These are phyloP conservation scores for Calonectris borealis DNA, from an alignment of 2,113 vertebrate genomes.

Conservation along the genomic window DNA sequence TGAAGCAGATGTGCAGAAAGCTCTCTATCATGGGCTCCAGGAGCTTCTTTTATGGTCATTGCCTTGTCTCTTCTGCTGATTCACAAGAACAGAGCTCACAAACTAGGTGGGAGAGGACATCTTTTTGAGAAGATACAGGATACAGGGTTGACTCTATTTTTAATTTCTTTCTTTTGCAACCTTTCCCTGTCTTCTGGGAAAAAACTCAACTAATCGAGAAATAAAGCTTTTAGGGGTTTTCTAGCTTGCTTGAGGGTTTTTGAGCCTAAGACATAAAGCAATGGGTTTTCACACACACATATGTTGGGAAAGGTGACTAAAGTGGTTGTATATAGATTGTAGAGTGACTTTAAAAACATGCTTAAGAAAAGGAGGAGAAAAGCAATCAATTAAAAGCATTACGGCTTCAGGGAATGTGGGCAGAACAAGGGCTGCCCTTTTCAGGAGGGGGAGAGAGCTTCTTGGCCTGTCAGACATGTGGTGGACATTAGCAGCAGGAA, in stretches of 20 bases:
- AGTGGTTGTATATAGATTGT: not conserved
- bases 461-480: not conserved
- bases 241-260: not conserved
- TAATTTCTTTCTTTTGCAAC: not conserved
- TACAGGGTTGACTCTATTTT: not conserved
- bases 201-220: not conserved
- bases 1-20: not conserved
- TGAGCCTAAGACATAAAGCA: not conserved
- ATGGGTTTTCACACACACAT: not conserved
- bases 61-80: not conserved
- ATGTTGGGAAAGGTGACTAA: not conserved
- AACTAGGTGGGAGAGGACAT: not conserved
- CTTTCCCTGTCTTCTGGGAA: not conserved
- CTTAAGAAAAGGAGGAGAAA: not conserved
- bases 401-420: not conserved
- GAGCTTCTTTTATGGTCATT: not conserved
- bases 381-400: not conserved
- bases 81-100: not conserved
- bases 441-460: not conserved
- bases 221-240: not conserved
- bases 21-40: not conserved
- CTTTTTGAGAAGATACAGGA: not conserved
- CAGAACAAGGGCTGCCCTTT: not conserved
- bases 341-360: not conserved
- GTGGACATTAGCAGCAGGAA: not conserved